Evolutionary conservation across 2,113 vertebrate species (phyloP), one percentile per base, ranked within the genome.

Genomic region (Brienomyrus brachyistius): DNA sequence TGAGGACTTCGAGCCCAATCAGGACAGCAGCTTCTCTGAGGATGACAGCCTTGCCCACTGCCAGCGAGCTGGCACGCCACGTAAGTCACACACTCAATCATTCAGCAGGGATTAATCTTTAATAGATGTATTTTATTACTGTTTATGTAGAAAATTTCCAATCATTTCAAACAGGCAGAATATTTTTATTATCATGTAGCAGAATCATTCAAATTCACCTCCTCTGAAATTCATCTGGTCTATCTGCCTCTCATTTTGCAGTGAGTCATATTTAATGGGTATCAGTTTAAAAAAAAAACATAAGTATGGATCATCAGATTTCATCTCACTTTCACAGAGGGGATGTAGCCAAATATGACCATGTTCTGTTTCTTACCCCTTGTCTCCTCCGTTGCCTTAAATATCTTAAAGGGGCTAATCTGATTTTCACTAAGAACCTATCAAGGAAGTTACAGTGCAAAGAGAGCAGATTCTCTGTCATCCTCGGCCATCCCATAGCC

Each of bases 11-110:
- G 98, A 99, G 87, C 97, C 97, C 90, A 99, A 97, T 93, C 98
- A 99, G 93, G 98, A 99, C 95, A 98, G 98, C 90, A 99, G 98
- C 95, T 99, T 99, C 95, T 99, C 98, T 0, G 98, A 99, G 91
- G 98, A 99, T 1, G 98, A 99, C 88, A 96, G 97, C 90, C 90
- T 97, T 17, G 59, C 95, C 92, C 93, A 96, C 19, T 94, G 96
- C 0, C 98, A 98, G 93, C 92, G 96, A 85, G 96, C 97, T 0
- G 91, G 94, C 19, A 96, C 98, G 2, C 98, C 97, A 1, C 97
- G 98, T 99, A 90, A 94, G 96, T 86, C 6, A 48, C 45, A 23
- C 40, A 9, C 27, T 50, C 59, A 6, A 21, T 2, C 35, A 19
- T 8, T n/a, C 21, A 5, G 82, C 40, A n/a, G 82, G 43, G 21